Conservation (phyloP, 2,888 invertebrate species). For the Melanchra persicariae region DNA sequence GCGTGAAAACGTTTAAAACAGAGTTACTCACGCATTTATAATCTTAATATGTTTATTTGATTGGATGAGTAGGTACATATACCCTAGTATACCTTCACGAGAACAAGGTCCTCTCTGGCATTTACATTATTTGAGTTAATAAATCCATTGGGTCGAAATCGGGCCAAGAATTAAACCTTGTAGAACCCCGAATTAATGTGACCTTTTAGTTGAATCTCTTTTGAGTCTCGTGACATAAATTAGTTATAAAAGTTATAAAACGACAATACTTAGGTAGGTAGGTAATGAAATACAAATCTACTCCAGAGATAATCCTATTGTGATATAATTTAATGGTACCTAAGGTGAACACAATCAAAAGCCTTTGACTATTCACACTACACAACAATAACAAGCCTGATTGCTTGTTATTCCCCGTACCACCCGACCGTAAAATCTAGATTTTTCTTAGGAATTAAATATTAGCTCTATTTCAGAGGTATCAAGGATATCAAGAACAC, state of each 20-base stretch:
- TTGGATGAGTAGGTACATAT: background rate
- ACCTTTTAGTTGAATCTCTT: background rate
- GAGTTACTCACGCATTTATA: too few species aligned
- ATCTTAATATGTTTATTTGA: background rate
- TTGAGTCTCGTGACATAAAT: background rate
- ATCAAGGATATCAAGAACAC: background rate
- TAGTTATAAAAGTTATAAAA: background rate
- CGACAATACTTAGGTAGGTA: too few species aligned
- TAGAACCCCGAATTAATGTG: constrained; percentile 2
- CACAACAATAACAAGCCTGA: background rate
- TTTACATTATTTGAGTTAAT: background rate
- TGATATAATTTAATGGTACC: background rate
- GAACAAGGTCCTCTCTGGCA: background rate
- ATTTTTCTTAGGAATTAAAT: background rate
- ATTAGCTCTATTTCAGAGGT: background rate
- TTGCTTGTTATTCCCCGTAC: too few species aligned
- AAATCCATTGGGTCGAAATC: background rate
- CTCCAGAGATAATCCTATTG: background rate
- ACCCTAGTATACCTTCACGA: background rate
- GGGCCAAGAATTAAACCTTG: constrained; percentile 23
- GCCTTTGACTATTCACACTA: constrained; percentile 14
- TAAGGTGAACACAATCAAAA: constrained; percentile 22
- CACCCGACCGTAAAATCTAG: too few species aligned
- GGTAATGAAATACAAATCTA: background rate
- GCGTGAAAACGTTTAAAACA: too few species aligned